phyloP scores from a whole-genome alignment of 2,888 invertebrate species.

The Colletes collaris region DNA sequence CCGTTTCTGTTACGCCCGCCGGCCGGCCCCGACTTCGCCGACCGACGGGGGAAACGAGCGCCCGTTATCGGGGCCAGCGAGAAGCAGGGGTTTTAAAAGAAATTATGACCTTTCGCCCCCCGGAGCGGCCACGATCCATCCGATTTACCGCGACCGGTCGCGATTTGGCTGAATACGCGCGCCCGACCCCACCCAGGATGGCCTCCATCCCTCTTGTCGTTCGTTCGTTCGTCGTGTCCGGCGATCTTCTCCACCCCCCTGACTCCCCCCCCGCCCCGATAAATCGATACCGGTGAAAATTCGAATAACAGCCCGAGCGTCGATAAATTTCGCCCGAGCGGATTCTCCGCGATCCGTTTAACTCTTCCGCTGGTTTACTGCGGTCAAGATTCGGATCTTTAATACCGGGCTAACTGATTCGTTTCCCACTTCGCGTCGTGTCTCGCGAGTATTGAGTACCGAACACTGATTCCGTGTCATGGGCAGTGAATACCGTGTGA shows the following conservation, averaged over 20 bases:
- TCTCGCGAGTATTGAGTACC: neutral
- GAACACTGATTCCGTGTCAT: no score
- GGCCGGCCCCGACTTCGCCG: neutral
- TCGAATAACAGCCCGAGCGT: constrained; percentile 19
- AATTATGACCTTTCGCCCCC: constrained; percentile 39
- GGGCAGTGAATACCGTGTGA: no score
- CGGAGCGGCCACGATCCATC: constrained; percentile 22
- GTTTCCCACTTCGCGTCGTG: no score
- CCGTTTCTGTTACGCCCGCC: constrained; percentile 19
- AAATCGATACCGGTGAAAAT: constrained; percentile 44
- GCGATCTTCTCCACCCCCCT: neutral
- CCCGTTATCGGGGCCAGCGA: neutral
- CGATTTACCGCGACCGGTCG: constrained; percentile 40
- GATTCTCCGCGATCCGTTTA: constrained; percentile 16
- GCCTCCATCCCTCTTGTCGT: neutral
- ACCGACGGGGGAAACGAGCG: neutral
- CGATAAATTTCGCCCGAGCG: constrained; percentile 24
- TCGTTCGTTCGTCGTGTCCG: neutral
- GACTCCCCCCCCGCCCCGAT: neutral
- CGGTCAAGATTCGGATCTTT: constrained; percentile 30
- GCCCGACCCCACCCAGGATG: neutral
- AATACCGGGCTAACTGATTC: neutral
- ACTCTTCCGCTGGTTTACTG: constrained; percentile 19
- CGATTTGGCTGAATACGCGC: constrained; percentile 33
- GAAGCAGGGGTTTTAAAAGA: constrained; percentile 31